These are phyloP conservation scores for Rhorus exstirpatorius DNA, from an alignment of 2,888 invertebrate species.

Conservation along the genomic window DNA sequence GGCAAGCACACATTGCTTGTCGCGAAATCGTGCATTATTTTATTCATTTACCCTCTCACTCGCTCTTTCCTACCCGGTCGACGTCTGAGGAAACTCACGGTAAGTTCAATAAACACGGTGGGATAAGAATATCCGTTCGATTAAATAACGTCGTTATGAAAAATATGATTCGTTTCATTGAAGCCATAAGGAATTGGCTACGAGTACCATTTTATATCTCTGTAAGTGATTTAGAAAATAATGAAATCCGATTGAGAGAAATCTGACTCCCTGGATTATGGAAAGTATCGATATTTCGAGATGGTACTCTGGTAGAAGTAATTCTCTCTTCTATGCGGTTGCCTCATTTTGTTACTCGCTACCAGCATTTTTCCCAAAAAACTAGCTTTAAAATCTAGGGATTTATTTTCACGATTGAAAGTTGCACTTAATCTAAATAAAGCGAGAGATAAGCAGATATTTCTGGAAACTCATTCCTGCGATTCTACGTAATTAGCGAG, in stretches of 20 bases:
- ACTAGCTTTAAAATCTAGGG: background rate
- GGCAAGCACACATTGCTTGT: too few species aligned
- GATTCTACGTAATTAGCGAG: constrained; percentile 29
- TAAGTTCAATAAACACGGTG: too few species aligned
- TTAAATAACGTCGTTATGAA: constrained; percentile 63
- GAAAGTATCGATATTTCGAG: background rate
- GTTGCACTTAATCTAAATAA: constrained; percentile 4
- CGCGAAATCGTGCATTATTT: too few species aligned
- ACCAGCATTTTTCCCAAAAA: background rate
- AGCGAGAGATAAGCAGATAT: constrained; percentile 7
- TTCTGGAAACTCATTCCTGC: constrained; percentile 1
- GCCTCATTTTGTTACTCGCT: constrained; percentile 6
- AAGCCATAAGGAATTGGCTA: background rate
- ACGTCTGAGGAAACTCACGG: too few species aligned
- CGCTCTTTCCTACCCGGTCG: too few species aligned
- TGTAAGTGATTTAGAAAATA: too few species aligned
- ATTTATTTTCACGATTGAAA: constrained; percentile 24
- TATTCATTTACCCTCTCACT: too few species aligned
- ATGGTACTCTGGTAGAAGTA: background rate
- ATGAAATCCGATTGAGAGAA: background rate
- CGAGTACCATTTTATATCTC: too few species aligned
- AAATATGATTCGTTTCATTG: constrained; percentile 44
- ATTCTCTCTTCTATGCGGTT: constrained; percentile 3
- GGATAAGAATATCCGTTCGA: constrained; percentile 65
- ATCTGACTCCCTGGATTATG: background rate